Percentiles rank a stretch among this genome's conserved stretches.
These are phyloP conservation scores for Scomber scombrus DNA, from an alignment of 2,113 vertebrate genomes.

Conservation along the genomic window DNA sequence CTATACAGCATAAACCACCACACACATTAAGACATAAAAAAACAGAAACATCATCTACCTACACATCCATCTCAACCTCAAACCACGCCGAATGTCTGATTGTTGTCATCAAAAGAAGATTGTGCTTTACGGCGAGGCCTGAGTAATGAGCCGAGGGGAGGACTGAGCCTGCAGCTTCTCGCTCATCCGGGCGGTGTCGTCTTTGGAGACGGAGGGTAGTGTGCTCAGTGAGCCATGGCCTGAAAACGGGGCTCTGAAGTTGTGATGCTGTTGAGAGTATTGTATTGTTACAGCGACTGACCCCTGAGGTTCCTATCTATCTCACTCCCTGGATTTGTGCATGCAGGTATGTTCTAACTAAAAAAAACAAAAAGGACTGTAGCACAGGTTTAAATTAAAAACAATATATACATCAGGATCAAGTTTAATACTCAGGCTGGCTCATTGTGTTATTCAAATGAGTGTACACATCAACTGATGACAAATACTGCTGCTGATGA, in stretches of 20 bases:
- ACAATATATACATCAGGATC: background rate
- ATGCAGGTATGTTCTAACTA: background rate
- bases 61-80: background rate
- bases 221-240: slow-evolving; percentile 29
- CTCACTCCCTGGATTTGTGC: background rate
- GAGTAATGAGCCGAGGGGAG: slow-evolving; percentile 13
- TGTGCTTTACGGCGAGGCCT: background rate
- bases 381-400: background rate
- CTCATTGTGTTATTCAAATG: slow-evolving; percentile 29
- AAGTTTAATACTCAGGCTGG: slow-evolving; percentile 17
- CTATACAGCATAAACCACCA: background rate
- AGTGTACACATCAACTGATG: slow-evolving; percentile 23
- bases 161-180: slow-evolving; percentile 16
- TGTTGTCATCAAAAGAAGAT: background rate
- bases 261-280: slow-evolving; percentile 16
- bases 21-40: background rate
- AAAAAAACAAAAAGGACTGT: background rate
- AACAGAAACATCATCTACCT: background rate
- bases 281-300: slow-evolving; percentile 1
- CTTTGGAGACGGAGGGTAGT: slow-evolving; percentile 9
- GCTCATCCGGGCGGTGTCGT: background rate
- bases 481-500: slow-evolving; percentile 37
- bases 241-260: slow-evolving; percentile 19
- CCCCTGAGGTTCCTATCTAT: slow-evolving; percentile 9
- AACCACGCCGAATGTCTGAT: background rate